phyloP scores from a whole-genome alignment of 2,113 vertebrate genomes.

The Chlorodrepanis virens region DNA sequence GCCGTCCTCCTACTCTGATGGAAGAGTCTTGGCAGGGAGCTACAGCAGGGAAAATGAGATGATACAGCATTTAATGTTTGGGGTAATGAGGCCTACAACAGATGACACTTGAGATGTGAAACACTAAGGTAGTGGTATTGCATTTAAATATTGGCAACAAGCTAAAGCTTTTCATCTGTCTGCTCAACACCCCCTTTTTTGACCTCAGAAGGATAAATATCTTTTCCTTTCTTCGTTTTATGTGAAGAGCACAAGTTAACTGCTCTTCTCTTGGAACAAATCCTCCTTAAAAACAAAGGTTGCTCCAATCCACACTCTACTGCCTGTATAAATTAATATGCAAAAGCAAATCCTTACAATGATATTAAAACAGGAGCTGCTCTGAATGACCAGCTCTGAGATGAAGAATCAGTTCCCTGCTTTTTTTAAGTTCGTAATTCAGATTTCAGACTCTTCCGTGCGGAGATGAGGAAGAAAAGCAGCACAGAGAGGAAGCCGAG shows the following conservation, averaged over 20 bases:
- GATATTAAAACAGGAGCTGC: not conserved
- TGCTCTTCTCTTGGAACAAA: not conserved
- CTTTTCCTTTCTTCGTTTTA: not conserved
- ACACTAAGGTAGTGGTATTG: slow-evolving; percentile 51
- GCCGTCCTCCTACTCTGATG: slow-evolving; percentile 10
- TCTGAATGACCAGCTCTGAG: slow-evolving; percentile 24
- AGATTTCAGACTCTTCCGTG: not conserved
- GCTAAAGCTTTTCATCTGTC: slow-evolving; percentile 24
- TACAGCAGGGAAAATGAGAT: slow-evolving; percentile 44
- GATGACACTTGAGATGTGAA: slow-evolving; percentile 69
- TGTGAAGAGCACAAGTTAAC: not conserved
- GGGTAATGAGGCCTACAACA: slow-evolving; percentile 72
- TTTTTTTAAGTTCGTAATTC: slow-evolving; percentile 35
- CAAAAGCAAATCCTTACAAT: not conserved
- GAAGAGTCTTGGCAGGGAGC: slow-evolving; percentile 50
- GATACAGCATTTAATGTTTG: slow-evolving; percentile 52
- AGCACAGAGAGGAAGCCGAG: not conserved
- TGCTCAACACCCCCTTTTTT: not conserved
- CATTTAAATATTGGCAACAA: slow-evolving; percentile 71
- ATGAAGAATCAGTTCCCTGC: not conserved
- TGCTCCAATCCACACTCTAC: not conserved
- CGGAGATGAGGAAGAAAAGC: slow-evolving; percentile 21
- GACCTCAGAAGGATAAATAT: not conserved
- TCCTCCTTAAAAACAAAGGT: not conserved
- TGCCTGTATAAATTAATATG: not conserved